phyloP scores from a whole-genome alignment of 2,888 invertebrate genomes.

The Aspidiotus destructor region DNA sequence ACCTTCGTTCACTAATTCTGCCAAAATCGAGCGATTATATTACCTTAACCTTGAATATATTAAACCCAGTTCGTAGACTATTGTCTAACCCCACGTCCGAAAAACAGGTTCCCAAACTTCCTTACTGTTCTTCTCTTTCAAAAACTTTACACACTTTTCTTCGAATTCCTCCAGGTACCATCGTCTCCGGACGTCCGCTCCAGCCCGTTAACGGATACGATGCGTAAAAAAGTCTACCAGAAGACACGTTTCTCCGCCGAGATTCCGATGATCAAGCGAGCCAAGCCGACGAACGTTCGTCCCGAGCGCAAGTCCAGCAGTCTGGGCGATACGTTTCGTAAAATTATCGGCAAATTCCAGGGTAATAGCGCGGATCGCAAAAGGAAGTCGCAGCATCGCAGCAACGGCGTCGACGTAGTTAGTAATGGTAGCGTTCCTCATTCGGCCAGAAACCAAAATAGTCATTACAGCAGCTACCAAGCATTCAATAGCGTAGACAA shows the following conservation, averaged over 20 bases:
- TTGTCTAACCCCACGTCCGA: too few species aligned
- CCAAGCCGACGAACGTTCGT: slow-evolving; percentile 9
- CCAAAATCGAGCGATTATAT: too few species aligned
- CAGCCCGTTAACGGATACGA: slow-evolving; percentile 45
- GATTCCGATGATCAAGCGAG: slow-evolving; percentile 37
- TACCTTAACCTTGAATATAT: too few species aligned
- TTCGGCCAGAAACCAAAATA: not conserved
- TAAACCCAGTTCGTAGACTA: too few species aligned
- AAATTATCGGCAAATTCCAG: slow-evolving; percentile 71
- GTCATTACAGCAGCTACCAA: slow-evolving; percentile 19
- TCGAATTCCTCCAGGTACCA: slow-evolving; percentile 7
- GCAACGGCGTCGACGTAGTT: slow-evolving; percentile 7
- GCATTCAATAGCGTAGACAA: slow-evolving; percentile 29
- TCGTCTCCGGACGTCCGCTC: slow-evolving; percentile 39
- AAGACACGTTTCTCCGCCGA: slow-evolving; percentile 56
- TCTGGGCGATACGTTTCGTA: slow-evolving; percentile 71
- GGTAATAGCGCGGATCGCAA: slow-evolving; percentile 59
- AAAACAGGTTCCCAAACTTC: too few species aligned
- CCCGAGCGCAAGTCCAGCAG: slow-evolving; percentile 42
- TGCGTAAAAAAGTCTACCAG: slow-evolving; percentile 52
- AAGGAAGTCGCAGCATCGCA: slow-evolving; percentile 41
- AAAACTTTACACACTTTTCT: too few species aligned
- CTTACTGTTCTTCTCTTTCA: too few species aligned
- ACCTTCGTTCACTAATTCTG: too few species aligned
- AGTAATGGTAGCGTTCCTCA: slow-evolving; percentile 7